Conservation (phyloP, 2,113 vertebrate species). For the Propithecus coquereli region DNA sequence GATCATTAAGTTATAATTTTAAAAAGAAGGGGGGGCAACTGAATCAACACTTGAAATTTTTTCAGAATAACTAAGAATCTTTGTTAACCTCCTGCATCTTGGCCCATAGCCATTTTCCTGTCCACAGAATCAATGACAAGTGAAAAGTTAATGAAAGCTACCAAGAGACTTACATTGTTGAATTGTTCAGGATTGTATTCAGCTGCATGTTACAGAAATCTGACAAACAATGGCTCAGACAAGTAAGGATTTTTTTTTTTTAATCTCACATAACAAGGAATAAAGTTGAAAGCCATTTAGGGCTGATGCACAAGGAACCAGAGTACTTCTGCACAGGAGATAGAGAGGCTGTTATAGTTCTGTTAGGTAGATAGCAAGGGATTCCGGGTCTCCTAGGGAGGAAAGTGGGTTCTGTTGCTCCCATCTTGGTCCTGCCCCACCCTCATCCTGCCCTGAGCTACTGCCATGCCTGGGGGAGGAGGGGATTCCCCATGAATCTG, state of each 20-base stretch:
- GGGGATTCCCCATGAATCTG: too few relatives aligned
- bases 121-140: conserved; percentile 27
- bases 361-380: too few relatives aligned
- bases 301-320: neutral
- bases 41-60: conserved; percentile 19
- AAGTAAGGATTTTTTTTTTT: neutral
- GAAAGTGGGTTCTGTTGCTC: too few relatives aligned
- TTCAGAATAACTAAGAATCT: conserved; percentile 34
- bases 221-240: conserved; percentile 31
- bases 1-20: conserved; percentile 19
- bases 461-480: too few relatives aligned
- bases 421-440: too few relatives aligned
- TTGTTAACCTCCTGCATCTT: conserved; percentile 20
- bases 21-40: neutral
- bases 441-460: too few relatives aligned
- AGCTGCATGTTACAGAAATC: conserved; percentile 13
- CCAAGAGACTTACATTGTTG: neutral
- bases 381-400: too few relatives aligned
- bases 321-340: neutral
- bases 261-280: neutral
- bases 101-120: conserved; percentile 42
- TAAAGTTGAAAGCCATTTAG: neutral
- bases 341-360: neutral
- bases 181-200: conserved; percentile 23
- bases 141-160: conserved; percentile 49